Evolutionary conservation across 2,797 vertebrate species (phyloP).

Genomic region (Discoglossus pictus): DNA sequence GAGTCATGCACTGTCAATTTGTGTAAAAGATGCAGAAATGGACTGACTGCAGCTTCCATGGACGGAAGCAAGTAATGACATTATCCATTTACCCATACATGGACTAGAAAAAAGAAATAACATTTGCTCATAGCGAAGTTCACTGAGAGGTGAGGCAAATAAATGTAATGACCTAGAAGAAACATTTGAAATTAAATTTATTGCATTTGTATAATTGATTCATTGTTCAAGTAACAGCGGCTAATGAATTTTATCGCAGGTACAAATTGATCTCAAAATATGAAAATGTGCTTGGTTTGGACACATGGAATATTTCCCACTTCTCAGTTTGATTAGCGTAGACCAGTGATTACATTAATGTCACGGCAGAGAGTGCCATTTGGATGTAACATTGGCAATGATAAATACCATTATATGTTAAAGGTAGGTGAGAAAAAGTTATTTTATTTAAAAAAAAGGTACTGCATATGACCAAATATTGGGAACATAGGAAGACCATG

Average conservation of each 20-base stretch:
- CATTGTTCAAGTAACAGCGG: slow-evolving; percentile 53
- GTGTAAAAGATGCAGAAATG: slow-evolving; percentile 18
- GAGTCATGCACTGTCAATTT: slow-evolving; percentile 31
- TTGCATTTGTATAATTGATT: slow-evolving; percentile 57
- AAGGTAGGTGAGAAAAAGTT: too few species aligned
- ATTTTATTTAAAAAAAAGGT: too few species aligned
- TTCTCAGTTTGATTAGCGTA: too few species aligned
- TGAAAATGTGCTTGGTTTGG: too few species aligned
- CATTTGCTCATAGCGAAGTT: slow-evolving; percentile 40
- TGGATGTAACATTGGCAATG: too few species aligned
- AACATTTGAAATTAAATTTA: slow-evolving; percentile 59
- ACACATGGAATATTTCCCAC: too few species aligned
- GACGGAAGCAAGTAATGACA: slow-evolving; percentile 43
- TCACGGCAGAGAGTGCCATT: too few species aligned
- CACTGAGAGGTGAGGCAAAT: slow-evolving; percentile 56
- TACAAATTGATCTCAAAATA: too few species aligned
- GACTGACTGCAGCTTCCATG: slow-evolving; percentile 33
- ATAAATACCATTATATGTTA: too few species aligned
- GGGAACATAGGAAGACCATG: too few species aligned
- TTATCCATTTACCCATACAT: slow-evolving; percentile 30
- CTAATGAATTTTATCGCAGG: slow-evolving; percentile 54
- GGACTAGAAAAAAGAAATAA: slow-evolving; percentile 28
- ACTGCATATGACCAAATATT: too few species aligned
- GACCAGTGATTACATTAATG: too few species aligned
- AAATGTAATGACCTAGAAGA: slow-evolving; percentile 56